These are phyloP conservation scores for Gopherus evgoodei DNA, from an alignment of 2,113 vertebrate species.

Conservation along the genomic window DNA sequence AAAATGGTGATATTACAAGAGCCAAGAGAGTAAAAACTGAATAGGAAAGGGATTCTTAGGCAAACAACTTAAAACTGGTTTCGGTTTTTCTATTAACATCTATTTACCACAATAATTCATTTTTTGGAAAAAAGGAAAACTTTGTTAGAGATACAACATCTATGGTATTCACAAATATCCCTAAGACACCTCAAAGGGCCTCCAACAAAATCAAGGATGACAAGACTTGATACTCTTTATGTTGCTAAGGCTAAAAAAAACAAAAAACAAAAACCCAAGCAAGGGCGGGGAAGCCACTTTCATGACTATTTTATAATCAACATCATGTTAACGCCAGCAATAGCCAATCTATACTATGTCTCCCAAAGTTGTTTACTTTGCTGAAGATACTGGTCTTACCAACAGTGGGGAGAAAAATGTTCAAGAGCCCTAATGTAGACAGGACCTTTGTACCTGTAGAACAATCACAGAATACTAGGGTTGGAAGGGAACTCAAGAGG, in stretches of 20 bases:
- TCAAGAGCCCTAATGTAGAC: background rate
- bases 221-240: background rate
- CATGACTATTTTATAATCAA: background rate
- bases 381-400: background rate
- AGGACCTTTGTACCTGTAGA: background rate
- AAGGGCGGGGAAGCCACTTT: rapidly evolving
- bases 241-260: background rate
- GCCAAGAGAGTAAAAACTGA: background rate
- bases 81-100: background rate
- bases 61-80: background rate
- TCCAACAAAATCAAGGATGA: background rate
- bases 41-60: background rate
- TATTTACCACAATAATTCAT: background rate
- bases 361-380: conserved; percentile 33
- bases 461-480: background rate
- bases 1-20: conserved; percentile 7
- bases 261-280: background rate
- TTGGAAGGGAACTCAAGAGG: no score
- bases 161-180: background rate
- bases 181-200: background rate
- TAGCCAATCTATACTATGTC: background rate
- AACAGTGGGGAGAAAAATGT: background rate
- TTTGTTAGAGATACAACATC: background rate
- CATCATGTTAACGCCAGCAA: background rate
- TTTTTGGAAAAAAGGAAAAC: background rate